phyloP scores from a whole-genome alignment of 2,888 invertebrate genomes.

The Slavum lentiscoides region DNA sequence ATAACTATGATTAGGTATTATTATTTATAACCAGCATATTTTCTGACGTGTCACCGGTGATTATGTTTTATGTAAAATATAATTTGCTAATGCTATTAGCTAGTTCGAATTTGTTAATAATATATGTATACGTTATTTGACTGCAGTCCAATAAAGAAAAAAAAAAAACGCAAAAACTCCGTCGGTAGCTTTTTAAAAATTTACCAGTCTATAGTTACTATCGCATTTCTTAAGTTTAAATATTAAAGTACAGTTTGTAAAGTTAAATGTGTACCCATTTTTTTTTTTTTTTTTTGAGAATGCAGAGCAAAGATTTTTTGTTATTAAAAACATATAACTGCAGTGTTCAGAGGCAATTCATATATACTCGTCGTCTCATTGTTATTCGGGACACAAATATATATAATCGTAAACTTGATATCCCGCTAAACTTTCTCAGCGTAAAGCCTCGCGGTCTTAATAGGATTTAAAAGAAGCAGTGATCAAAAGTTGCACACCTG shows the following conservation, averaged over 20 bases:
- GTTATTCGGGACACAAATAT: conserved; percentile 37
- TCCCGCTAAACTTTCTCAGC: conserved; percentile 34
- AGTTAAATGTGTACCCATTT: no score
- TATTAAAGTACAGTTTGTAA: not conserved
- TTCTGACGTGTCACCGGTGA: not conserved
- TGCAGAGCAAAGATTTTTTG: not conserved
- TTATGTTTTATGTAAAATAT: not conserved
- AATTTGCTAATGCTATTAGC: not conserved
- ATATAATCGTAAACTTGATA: conserved; percentile 17
- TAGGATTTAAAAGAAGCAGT: conserved; percentile 32
- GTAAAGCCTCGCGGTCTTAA: conserved; percentile 32
- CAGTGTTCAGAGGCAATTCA: not conserved
- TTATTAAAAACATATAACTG: not conserved
- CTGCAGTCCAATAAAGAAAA: no score
- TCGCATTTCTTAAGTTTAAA: not conserved
- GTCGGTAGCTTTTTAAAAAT: not conserved
- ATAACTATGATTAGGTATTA: no score
- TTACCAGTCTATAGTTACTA: no score
- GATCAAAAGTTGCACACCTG: conserved; percentile 37
- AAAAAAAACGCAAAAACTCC: not conserved
- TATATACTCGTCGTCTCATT: conserved; percentile 5
- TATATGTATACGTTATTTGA: no score
- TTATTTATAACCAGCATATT: not conserved
- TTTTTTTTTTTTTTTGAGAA: no score
- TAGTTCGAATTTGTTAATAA: no score